A percentile compares a stretch with the other conserved stretches of the same genome.
phyloP scores from a whole-genome alignment of 2,888 invertebrate genomes.

The Drosophila monieri region DNA sequence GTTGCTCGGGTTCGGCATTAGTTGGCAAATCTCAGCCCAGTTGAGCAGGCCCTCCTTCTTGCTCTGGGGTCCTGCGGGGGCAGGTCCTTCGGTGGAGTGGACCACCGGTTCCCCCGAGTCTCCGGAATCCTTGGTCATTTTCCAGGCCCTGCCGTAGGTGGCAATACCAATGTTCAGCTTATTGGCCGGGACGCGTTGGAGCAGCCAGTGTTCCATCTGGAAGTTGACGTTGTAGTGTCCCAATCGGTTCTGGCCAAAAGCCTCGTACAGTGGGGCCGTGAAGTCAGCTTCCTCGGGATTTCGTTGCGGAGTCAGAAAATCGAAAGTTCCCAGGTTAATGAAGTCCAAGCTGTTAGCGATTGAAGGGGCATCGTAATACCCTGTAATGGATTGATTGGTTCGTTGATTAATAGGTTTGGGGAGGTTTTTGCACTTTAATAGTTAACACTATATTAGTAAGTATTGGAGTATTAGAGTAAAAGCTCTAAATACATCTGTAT shows the following conservation, averaged over 20 bases:
- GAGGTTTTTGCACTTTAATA: background rate
- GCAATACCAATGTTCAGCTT: constrained; percentile 90
- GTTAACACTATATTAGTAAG: background rate
- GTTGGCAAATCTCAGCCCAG: constrained; percentile 91
- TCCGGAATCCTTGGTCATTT: constrained; percentile 89
- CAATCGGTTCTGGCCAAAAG: constrained; percentile 87
- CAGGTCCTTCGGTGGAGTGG: constrained; percentile 87
- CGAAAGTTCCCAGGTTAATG: constrained; percentile 91
- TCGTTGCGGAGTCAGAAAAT: constrained; percentile 90
- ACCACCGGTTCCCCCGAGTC: constrained; percentile 91
- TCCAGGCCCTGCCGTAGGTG: constrained; percentile 91
- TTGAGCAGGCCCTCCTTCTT: constrained; percentile 89
- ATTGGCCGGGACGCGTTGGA: constrained; percentile 85
- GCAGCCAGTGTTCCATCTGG: constrained; percentile 87
- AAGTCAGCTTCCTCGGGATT: constrained; percentile 92
- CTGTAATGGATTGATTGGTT: constrained; percentile 86
- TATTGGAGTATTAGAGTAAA: too few species aligned
- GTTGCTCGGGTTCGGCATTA: constrained; percentile 88
- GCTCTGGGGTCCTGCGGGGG: constrained; percentile 89
- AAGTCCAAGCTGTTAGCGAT: constrained; percentile 90
- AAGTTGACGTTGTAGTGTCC: constrained; percentile 88
- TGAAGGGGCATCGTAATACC: constrained; percentile 90
- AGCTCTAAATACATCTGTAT: background rate
- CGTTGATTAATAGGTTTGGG: background rate
- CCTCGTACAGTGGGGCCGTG: constrained; percentile 89